phyloP scores from a whole-genome alignment of 2,888 invertebrate species.

The Lepidocyrtoides sp. region DNA sequence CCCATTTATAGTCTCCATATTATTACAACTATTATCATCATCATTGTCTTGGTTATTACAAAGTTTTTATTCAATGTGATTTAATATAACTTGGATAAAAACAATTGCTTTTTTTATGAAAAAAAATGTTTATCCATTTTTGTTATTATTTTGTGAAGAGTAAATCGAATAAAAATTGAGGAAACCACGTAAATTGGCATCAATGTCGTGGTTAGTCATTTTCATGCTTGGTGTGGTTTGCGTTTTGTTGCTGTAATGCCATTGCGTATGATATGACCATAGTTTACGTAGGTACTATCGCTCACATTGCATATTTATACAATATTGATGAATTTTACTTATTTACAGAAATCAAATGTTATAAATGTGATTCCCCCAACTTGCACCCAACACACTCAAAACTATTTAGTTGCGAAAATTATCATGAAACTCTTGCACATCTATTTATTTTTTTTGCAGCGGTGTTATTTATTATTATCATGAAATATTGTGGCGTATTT shows the following conservation, averaged over 20 bases:
- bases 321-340: background rate
- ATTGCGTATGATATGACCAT: background rate
- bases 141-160: constrained; percentile 50
- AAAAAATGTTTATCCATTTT: constrained; percentile 61
- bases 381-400: constrained; percentile 56
- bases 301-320: background rate
- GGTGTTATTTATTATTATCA: constrained; percentile 57
- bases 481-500: constrained; percentile 59
- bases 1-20: constrained; percentile 46
- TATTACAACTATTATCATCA: background rate
- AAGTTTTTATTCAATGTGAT: constrained; percentile 62
- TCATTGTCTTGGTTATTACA: constrained; percentile 45
- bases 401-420: constrained; percentile 2
- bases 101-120: background rate
- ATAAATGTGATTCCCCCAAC: background rate
- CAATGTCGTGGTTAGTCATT: constrained; percentile 71
- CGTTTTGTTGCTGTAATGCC: background rate
- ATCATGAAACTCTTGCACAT: background rate
- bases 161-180: constrained; percentile 72
- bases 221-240: constrained; percentile 71
- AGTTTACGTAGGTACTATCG: no score
- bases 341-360: background rate
- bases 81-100: constrained; percentile 66
- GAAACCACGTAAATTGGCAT: constrained; percentile 76
- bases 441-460: constrained; percentile 31